A percentile compares a stretch with the other conserved stretches of the same genome.
phyloP scores from a whole-genome alignment of 2,113 vertebrate genomes.

The Prunella fulvescens region DNA sequence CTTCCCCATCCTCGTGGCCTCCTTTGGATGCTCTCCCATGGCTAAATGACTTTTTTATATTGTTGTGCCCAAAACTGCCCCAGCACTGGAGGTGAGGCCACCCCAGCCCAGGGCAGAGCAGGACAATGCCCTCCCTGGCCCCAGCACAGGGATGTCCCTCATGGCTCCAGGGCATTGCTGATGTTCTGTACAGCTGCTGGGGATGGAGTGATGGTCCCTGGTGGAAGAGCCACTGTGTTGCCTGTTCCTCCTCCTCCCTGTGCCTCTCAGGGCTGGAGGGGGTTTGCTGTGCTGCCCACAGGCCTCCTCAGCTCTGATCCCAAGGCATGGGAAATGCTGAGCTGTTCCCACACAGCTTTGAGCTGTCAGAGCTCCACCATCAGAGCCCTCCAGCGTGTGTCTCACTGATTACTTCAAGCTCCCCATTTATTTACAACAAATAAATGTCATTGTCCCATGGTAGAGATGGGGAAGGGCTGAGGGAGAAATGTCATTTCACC shows the following conservation, averaged over 20 bases:
- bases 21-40: neutral
- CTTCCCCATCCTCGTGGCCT: neutral
- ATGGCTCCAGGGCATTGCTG: neutral
- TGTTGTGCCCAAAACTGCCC: neutral
- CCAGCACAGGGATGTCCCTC: neutral
- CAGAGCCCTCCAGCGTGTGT: neutral
- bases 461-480: neutral
- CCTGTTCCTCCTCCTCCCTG: neutral
- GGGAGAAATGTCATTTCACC: neutral
- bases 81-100: neutral
- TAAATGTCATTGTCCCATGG: neutral
- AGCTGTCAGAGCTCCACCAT: neutral
- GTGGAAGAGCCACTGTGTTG: neutral
- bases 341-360: neutral
- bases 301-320: neutral
- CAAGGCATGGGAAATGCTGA: accelerated
- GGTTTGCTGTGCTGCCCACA: neutral
- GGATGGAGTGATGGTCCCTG: neutral
- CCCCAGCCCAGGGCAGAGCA: neutral
- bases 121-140: neutral
- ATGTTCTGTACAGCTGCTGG: neutral
- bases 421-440: neutral
- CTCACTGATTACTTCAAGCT: neutral
- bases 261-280: neutral
- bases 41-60: neutral